Evolutionary conservation across 2,888 invertebrate species (phyloP), one percentile per base, ranked within the genome.

Genomic region (Macroteleia sp.): DNA sequence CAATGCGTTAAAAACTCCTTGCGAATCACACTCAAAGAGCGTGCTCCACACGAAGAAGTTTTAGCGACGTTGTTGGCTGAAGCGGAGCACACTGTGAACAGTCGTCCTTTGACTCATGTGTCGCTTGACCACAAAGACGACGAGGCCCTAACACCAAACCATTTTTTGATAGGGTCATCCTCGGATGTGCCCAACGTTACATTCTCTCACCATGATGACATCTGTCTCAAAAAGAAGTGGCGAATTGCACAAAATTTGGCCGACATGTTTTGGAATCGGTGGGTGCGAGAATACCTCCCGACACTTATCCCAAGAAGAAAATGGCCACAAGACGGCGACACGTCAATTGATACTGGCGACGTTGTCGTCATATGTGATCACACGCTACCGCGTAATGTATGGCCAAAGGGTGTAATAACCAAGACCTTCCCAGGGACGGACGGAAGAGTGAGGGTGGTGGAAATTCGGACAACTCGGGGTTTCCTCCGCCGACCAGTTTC

Each of bases 131-230:
- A 71, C 1, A 54, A 59, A 1, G 82, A 85, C 2, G 75, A 82
- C 8, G 84, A 86, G 44, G 82, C 83, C 0, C 34, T 86, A 8
- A 87, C 87, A 0, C 87, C 85, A 0, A 87, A 88, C 22, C 84
- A 87, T 70, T 84, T 87, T 28, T 57, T 87, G 42, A 66, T 67
- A 3, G 67, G 71, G 1, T 22, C 54, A 0, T 77, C 67, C 1
- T 39, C 39, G 16, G 39, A 6, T 6, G 25, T 25, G 6, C 25
- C 25, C 3, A 25, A 25, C n/a, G n/a, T n/a, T n/a, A n/a, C n/a
- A n/a, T n/a, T n/a, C n/a, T n/a, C n/a, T n/a, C n/a, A n/a, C n/a
- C n/a, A n/a, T n/a, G n/a, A n/a, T n/a, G 32, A 32, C 10, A 2
- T 32, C 2, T 32, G 32, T 32, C 10, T 32, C 6, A 4, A 8